Conservation (phyloP, 2,113 vertebrate genomes). For the Rhagologus leucostigma region DNA sequence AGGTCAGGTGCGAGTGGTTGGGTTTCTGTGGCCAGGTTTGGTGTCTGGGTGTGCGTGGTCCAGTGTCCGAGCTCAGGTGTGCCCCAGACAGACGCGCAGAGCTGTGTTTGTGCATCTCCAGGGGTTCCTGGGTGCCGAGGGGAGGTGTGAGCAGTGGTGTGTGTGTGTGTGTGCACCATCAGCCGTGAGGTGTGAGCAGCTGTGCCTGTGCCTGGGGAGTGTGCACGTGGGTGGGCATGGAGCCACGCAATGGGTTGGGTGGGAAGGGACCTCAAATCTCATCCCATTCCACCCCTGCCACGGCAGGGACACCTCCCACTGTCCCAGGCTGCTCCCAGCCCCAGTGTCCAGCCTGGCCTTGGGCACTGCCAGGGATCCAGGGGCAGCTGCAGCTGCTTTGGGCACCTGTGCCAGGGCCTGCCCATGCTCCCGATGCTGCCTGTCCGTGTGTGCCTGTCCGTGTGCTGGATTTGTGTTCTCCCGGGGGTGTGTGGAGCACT, state of each 20-base stretch:
- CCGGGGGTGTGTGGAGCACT: accelerated
- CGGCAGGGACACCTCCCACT: neutral
- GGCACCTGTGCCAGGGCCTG: neutral
- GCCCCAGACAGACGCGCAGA: neutral
- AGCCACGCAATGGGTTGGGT: neutral
- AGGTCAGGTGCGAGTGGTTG: accelerated
- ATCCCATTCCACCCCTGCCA: neutral
- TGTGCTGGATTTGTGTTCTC: neutral
- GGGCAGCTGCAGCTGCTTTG: neutral
- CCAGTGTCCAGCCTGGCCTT: neutral
- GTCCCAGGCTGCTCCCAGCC: neutral
- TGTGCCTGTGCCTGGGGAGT: no score
- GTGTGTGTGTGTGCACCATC: neutral
- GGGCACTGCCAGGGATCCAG: neutral
- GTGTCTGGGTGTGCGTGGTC: accelerated
- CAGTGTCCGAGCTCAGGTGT: accelerated
- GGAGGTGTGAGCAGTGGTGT: neutral
- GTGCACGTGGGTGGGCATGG: accelerated
- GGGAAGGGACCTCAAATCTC: accelerated
- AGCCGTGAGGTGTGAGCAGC: accelerated
- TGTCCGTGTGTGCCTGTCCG: neutral
- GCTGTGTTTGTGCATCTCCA: neutral
- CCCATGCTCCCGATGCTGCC: accelerated
- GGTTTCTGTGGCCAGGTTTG: no score
- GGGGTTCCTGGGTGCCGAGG: accelerated